These are phyloP conservation scores for Andricus quercusramuli DNA, from an alignment of 2,888 invertebrate species.

Conservation along the genomic window DNA sequence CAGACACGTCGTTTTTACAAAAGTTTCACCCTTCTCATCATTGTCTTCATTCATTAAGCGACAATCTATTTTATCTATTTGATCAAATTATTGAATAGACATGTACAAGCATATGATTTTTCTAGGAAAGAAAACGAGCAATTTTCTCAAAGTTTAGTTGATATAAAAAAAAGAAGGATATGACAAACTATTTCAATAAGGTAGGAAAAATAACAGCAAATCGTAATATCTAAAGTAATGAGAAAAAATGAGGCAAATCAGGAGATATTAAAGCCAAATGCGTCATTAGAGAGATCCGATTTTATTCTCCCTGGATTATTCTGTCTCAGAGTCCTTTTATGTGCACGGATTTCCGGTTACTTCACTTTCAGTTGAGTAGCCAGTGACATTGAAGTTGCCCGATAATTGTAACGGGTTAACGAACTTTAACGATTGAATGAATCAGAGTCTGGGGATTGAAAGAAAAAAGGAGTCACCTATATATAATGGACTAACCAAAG, in stretches of 20 bases:
- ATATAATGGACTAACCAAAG: neutral
- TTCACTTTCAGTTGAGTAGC: slow-evolving; percentile 60
- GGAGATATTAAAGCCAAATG: neutral
- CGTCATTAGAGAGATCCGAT: neutral
- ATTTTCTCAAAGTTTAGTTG: too few relatives aligned
- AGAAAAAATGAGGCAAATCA: neutral
- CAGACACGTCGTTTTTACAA: neutral
- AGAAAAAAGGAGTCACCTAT: neutral
- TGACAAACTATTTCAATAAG: too few relatives aligned
- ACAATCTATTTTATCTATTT: too few relatives aligned
- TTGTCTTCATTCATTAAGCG: too few relatives aligned
- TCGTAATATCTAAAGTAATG: neutral
- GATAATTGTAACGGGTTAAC: slow-evolving; percentile 53
- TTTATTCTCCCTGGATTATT: neutral
- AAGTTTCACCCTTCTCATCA: neutral
- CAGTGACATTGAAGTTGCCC: slow-evolving; percentile 54
- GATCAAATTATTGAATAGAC: too few relatives aligned
- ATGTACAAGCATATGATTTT: too few relatives aligned
- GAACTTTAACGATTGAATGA: slow-evolving; percentile 49
- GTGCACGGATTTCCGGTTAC: slow-evolving; percentile 61
- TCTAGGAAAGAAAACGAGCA: too few relatives aligned
- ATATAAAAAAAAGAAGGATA: too few relatives aligned
- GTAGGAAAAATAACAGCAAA: too few relatives aligned
- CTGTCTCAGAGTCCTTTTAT: slow-evolving; percentile 51
- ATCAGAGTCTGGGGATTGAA: neutral